Conservation (phyloP, 1,140 invertebrate genomes). For the Sycobia sp. region DNA sequence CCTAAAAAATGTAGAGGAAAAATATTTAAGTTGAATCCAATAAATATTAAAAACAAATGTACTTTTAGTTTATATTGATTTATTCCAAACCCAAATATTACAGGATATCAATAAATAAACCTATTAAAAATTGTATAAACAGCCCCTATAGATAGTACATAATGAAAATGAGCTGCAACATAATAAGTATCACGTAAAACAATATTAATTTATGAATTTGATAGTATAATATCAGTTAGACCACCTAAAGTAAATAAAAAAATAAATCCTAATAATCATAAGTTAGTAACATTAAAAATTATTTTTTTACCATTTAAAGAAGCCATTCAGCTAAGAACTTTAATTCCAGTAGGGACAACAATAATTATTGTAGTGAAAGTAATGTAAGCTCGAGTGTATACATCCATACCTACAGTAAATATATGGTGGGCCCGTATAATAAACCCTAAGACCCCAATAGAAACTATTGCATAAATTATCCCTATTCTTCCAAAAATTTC, state of each 20-base stretch:
- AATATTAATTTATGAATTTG: constrained; percentile 67
- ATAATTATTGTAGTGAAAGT: constrained; percentile 75
- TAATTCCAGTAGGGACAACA: constrained; percentile 69
- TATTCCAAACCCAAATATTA: too few species aligned
- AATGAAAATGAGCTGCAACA: constrained; percentile 68
- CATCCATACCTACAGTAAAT: constrained; percentile 74
- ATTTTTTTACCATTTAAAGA: constrained; percentile 57
- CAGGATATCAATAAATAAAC: too few species aligned
- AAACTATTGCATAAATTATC: constrained; percentile 68
- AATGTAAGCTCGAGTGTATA: constrained; percentile 75
- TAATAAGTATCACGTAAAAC: constrained; percentile 77
- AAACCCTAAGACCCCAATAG: constrained; percentile 70
- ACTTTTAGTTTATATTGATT: too few species aligned
- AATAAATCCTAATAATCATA: too few species aligned
- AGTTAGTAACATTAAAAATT: constrained; percentile 62
- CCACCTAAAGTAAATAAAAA: constrained; percentile 71
- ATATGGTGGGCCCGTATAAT: constrained; percentile 73
- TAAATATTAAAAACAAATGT: too few species aligned
- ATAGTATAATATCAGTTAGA: constrained; percentile 72
- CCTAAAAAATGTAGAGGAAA: too few species aligned
- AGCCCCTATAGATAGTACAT: too few species aligned
- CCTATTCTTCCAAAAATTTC: constrained; percentile 64
- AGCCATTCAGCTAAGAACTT: constrained; percentile 67
- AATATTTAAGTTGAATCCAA: too few species aligned
- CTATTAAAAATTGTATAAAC: too few species aligned